A percentile compares a stretch with the other conserved stretches of the same genome.
phyloP scores from a whole-genome alignment of 2,888 invertebrate species.

The Diarsia brunnea region DNA sequence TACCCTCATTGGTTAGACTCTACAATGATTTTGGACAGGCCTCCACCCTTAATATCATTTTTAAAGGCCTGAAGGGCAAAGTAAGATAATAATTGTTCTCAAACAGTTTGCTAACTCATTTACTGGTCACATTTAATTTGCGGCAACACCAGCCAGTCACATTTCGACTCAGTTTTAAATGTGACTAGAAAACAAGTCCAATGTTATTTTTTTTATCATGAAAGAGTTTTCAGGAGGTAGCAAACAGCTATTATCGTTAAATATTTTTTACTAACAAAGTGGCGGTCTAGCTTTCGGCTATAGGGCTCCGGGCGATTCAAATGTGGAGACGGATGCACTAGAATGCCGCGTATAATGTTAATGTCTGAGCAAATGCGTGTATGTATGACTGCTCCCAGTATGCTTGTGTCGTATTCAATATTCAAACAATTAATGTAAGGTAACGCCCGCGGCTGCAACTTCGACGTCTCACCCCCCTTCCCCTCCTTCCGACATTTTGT shows the following conservation, averaged over 20 bases:
- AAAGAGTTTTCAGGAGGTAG: slow-evolving; percentile 11
- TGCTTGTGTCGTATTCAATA: slow-evolving; percentile 81
- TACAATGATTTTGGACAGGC: background rate
- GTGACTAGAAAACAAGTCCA: background rate
- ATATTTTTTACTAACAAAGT: slow-evolving; percentile 44
- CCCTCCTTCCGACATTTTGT: slow-evolving; percentile 35
- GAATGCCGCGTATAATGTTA: slow-evolving; percentile 60
- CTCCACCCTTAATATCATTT: background rate
- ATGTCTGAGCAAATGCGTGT: slow-evolving; percentile 70
- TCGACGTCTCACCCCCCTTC: slow-evolving; percentile 39
- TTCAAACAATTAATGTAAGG: slow-evolving; percentile 74
- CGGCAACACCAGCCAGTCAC: slow-evolving; percentile 4
- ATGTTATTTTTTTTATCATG: slow-evolving; percentile 45
- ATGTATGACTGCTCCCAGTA: slow-evolving; percentile 68
- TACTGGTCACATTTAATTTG: slow-evolving; percentile 27
- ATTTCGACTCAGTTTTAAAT: background rate
- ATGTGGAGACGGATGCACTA: slow-evolving; percentile 67
- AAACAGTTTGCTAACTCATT: background rate
- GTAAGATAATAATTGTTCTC: background rate
- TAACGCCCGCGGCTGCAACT: slow-evolving; percentile 67
- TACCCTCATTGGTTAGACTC: background rate
- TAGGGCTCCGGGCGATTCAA: slow-evolving; percentile 70
- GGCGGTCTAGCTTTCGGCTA: slow-evolving; percentile 72
- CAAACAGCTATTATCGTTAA: slow-evolving; percentile 14
- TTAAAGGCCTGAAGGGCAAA: background rate